These are phyloP conservation scores for Lysandra coridon DNA, from an alignment of 2,888 invertebrate species.

Conservation along the genomic window DNA sequence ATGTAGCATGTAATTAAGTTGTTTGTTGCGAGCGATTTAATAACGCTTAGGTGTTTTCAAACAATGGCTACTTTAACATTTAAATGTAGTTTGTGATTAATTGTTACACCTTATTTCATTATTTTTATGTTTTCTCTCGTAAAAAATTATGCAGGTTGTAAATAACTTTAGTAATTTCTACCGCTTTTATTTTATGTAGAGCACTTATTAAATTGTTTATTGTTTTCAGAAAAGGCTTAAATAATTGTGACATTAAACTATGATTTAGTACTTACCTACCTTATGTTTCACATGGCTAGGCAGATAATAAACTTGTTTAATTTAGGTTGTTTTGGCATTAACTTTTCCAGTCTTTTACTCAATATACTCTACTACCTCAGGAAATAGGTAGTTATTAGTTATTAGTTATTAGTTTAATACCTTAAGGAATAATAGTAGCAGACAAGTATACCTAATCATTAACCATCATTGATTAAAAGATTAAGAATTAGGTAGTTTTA, in stretches of 20 bases:
- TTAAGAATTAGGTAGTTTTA: too few relatives aligned
- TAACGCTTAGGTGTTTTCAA: slow-evolving; percentile 33
- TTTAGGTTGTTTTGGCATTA: background rate
- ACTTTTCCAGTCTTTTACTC: background rate
- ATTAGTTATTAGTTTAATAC: too few relatives aligned
- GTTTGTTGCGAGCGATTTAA: slow-evolving; percentile 41
- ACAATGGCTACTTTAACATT: slow-evolving; percentile 28
- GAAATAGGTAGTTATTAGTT: too few relatives aligned
- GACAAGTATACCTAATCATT: too few relatives aligned
- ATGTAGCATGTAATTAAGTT: slow-evolving; percentile 44
- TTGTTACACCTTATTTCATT: slow-evolving; percentile 18
- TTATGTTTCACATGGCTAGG: background rate
- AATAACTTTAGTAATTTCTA: slow-evolving; percentile 9
- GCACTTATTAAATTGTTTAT: background rate
- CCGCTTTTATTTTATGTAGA: background rate
- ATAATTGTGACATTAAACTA: background rate
- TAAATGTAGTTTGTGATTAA: slow-evolving; percentile 26
- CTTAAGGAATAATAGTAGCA: too few relatives aligned
- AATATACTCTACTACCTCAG: background rate
- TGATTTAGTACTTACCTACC: background rate
- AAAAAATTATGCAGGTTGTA: background rate
- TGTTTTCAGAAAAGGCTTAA: background rate
- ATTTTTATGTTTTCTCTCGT: slow-evolving; percentile 16
- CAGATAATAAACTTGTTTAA: background rate
- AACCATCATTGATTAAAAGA: too few relatives aligned